Evolutionary conservation across 1,140 invertebrate species (phyloP).

Genomic region (Acromyrmex heyeri): DNA sequence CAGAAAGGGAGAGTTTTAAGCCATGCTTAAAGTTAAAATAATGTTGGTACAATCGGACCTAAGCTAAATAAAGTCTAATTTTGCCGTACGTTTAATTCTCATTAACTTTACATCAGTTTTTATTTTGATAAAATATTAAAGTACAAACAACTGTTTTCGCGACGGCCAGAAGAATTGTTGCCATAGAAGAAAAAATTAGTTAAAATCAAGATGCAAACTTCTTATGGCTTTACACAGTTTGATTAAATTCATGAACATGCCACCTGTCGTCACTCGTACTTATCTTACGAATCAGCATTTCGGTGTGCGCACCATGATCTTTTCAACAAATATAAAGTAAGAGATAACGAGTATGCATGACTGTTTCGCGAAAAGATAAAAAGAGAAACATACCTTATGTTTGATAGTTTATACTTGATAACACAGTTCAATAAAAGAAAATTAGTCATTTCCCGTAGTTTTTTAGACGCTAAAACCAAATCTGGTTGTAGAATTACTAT

Average conservation of each 20-base stretch:
- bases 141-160: not conserved
- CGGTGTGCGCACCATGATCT: not conserved
- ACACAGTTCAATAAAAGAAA: not conserved
- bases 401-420: conserved; percentile 22
- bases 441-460: too few species aligned
- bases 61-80: not conserved
- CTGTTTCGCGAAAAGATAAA: not conserved
- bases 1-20: too few species aligned
- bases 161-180: not conserved
- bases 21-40: too few species aligned
- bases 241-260: not conserved
- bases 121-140: not conserved
- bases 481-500: too few species aligned
- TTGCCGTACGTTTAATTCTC: not conserved
- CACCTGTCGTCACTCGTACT: not conserved
- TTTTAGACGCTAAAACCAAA: too few species aligned
- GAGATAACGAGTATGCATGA: not conserved
- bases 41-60: too few species aligned
- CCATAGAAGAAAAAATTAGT: not conserved
- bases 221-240: conserved; percentile 11
- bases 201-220: not conserved
- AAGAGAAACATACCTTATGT: not conserved
- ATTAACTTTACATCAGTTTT: not conserved
- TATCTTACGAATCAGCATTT: conserved; percentile 45
- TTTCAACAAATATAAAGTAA: not conserved